Evolutionary conservation across 2,888 invertebrate genomes (phyloP).

Genomic region (Microctonus brassicae): DNA sequence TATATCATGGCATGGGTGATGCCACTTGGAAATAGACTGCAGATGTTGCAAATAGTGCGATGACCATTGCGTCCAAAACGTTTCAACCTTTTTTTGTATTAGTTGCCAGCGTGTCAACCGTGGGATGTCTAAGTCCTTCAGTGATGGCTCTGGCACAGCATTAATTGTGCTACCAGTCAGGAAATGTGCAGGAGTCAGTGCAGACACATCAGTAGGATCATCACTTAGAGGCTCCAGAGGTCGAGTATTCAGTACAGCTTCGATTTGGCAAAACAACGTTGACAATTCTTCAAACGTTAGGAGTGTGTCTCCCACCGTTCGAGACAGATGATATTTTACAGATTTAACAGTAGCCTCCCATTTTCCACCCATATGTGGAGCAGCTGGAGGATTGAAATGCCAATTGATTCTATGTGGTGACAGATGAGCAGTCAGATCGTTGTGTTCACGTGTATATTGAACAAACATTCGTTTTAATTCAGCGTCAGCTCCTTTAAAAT

Average conservation of each 20-base stretch:
- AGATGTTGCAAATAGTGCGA: conserved; percentile 23
- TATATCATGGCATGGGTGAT: not conserved
- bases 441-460: no score
- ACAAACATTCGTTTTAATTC: no score
- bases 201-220: conserved; percentile 8
- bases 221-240: not conserved
- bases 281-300: conserved; percentile 4
- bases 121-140: conserved; percentile 34
- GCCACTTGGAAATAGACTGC: conserved; percentile 32
- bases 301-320: not conserved
- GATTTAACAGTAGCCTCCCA: no score
- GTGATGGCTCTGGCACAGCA: conserved; percentile 23
- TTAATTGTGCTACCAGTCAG: conserved; percentile 6
- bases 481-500: no score
- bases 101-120: conserved; percentile 35
- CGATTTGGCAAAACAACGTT: not conserved
- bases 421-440: no score
- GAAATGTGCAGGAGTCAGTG: conserved; percentile 19
- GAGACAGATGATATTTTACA: not conserved
- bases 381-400: no score
- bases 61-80: conserved; percentile 36
- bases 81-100: conserved; percentile 13
- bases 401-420: no score
- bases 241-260: not conserved
- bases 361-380: no score